phyloP scores from a whole-genome alignment of 2,797 vertebrate species.

The Tapera naevia region DNA sequence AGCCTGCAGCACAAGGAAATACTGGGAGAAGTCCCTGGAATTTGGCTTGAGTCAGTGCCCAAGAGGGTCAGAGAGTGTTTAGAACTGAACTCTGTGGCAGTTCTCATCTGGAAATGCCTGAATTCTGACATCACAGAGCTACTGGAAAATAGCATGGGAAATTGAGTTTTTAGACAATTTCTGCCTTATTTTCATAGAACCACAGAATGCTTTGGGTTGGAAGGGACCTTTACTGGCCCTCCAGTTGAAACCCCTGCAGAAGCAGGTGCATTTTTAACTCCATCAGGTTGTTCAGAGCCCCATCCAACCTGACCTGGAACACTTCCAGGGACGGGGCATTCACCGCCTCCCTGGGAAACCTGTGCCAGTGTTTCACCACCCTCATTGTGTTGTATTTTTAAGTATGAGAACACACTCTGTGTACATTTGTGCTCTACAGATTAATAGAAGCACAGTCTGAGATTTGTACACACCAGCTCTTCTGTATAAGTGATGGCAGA shows the following conservation, averaged over 20 bases:
- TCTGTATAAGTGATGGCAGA: background rate
- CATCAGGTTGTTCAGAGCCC: too few relatives aligned
- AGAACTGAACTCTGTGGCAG: too few relatives aligned
- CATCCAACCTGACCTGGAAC: too few relatives aligned
- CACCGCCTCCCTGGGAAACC: too few relatives aligned
- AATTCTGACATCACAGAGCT: background rate
- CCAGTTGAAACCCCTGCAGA: too few relatives aligned
- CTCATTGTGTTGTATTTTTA: background rate
- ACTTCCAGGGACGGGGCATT: too few relatives aligned
- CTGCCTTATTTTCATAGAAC: background rate
- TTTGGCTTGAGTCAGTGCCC: background rate
- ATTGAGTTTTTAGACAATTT: background rate
- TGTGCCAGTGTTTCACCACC: too few relatives aligned
- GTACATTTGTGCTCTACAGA: background rate
- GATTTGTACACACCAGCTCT: background rate
- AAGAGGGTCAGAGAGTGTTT: accelerated
- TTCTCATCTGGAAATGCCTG: background rate
- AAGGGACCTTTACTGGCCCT: too few relatives aligned
- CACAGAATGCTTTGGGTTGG: too few relatives aligned
- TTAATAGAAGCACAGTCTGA: background rate
- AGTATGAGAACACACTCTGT: background rate
- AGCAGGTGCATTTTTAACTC: too few relatives aligned
- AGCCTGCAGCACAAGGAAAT: background rate
- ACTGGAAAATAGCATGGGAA: background rate
- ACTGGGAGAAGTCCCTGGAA: background rate